phyloP scores from a whole-genome alignment of 2,113 vertebrate species.

The Centrocercus urophasianus region DNA sequence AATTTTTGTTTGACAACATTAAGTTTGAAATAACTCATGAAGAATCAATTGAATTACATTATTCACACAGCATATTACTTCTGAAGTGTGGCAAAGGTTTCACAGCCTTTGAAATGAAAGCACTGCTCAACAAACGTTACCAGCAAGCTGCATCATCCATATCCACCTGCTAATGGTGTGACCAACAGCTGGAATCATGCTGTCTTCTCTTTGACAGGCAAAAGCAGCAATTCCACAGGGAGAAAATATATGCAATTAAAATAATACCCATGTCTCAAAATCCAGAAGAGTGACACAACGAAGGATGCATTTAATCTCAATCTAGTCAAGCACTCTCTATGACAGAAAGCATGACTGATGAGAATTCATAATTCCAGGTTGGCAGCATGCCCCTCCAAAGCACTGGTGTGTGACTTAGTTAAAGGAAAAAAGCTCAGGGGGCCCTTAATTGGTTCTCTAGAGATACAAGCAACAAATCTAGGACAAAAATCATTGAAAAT shows the following conservation, averaged over 20 bases:
- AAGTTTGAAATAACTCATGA: background rate
- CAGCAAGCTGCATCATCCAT: background rate
- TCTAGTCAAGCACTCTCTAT: background rate
- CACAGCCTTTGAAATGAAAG: conserved; percentile 9
- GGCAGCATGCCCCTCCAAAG: background rate
- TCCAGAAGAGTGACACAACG: background rate
- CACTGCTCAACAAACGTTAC: background rate
- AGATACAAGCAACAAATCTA: background rate
- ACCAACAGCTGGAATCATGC: background rate
- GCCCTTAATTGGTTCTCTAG: background rate
- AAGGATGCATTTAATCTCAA: background rate
- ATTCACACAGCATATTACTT: background rate
- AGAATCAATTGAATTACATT: background rate
- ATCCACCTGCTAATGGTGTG: background rate
- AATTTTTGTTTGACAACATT: background rate
- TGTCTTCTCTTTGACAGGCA: background rate
- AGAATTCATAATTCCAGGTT: background rate
- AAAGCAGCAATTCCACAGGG: background rate
- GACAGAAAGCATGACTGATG: background rate
- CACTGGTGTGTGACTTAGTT: background rate
- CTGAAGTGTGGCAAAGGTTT: background rate
- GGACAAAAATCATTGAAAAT: background rate
- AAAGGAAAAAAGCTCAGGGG: background rate
- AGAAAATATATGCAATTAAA: conserved; percentile 3
- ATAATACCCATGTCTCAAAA: background rate